Evolutionary conservation across 2,888 invertebrate genomes (phyloP), one percentile per base, ranked within the genome.

Genomic region (Drosophila neoperkinsi): DNA sequence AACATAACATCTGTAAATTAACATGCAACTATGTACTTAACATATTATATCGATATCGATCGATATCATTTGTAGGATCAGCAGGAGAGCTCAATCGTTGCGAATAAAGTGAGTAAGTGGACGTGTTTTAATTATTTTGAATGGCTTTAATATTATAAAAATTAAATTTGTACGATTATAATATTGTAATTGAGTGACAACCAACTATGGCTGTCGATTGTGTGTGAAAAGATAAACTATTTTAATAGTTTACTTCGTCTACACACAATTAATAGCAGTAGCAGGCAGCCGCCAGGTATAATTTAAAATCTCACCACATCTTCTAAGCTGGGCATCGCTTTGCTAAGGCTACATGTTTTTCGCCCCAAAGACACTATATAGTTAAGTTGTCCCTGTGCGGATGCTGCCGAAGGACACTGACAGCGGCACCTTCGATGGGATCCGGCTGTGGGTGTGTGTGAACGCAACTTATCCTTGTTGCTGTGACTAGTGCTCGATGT

Each of bases 111-210:
- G 21, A 3, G 3, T 21, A 13, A 6, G 21, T 21, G 11, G 11
- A 3, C 11, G 21, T 13, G 21, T 13, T 21, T 21, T 43, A 11
- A 43, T 11, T 43, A 13, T 13, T 43, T 21, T 21, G 11, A 25
- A 58, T 25, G 25, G 36, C 38, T 46, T 25, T 36, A 13, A 11
- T 53, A 25, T n/a, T 36, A 7, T 25, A 13, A 16, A 71, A 56
- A 66, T 25, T 52, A 10, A 74, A 78, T 74, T 82, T 70, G 6
- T 59, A 62, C 2, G 33, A 28, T 31, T 46, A 55, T 4, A 74
- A 63, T 56, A 53, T 67, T 13, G 4, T 25, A 11, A 10, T 3
- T 13, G 11, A 16, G 9, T n/a, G 13, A 31, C 52, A 64, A 31
- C 34, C 31, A 55, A 10, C 34, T 33, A 59, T 21, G 28, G 41